Conservation (phyloP, 2,888 invertebrate genomes). For the Ophraella communa region DNA sequence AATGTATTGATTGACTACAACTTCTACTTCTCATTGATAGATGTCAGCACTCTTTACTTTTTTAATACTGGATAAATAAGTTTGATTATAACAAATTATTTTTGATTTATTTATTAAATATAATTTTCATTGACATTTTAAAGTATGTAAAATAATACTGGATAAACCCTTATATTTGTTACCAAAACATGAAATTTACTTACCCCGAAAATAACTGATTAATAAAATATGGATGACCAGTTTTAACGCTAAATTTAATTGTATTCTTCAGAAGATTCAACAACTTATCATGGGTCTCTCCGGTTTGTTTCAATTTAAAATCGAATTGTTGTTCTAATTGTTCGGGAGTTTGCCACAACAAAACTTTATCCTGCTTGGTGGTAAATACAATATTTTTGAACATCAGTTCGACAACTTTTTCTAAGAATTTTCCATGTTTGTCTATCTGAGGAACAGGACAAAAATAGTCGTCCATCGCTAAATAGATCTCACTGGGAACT, state of each 20-base stretch:
- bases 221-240: slow-evolving; percentile 65
- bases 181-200: slow-evolving; percentile 36
- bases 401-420: slow-evolving; percentile 56
- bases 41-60: too few relatives aligned
- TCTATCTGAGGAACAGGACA: slow-evolving; percentile 53
- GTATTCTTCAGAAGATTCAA: slow-evolving; percentile 59
- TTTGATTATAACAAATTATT: too few relatives aligned
- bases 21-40: too few relatives aligned
- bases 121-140: too few relatives aligned
- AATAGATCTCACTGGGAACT: background rate
- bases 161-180: too few relatives aligned
- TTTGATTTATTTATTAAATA: too few relatives aligned
- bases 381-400: slow-evolving; percentile 60
- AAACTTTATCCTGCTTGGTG: slow-evolving; percentile 58
- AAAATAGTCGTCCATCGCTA: slow-evolving; percentile 49
- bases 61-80: too few relatives aligned
- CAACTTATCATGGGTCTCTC: slow-evolving; percentile 58
- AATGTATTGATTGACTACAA: too few relatives aligned
- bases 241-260: slow-evolving; percentile 65
- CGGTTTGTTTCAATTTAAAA: slow-evolving; percentile 56
- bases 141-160: too few relatives aligned
- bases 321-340: slow-evolving; percentile 59
- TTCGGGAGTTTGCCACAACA: slow-evolving; percentile 63
- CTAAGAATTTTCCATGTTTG: slow-evolving; percentile 58
- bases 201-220: slow-evolving; percentile 67